Base-by-base conservation (phyloP, 1,140 invertebrate species). In the Heliconius melpomene region DNA sequence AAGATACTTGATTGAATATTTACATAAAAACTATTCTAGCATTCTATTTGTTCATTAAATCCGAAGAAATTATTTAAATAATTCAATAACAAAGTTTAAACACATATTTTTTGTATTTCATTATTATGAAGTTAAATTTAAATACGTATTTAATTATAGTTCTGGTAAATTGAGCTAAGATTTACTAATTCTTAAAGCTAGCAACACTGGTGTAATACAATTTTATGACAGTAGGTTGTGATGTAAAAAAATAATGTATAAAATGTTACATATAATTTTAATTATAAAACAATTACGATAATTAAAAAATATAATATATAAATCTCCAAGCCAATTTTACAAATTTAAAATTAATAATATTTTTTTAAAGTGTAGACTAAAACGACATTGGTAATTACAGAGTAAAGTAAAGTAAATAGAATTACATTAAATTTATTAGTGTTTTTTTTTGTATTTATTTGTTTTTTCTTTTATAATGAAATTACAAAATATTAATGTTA, bases 401-500 rank as follows among this genome's bases (percentile, higher is more conserved):
- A 60, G 20, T 23, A 60, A 60, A 11, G 23, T 3, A 60, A 60
- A 7, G 20, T 6, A 52, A 52, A 52, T 52, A 16, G 5, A 46
- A 46, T 46, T 16, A 46, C 13, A 16, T 46, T 46, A 46, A 46
- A 20, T 52, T 52, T 52, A 52, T 52, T 18, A 20, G 26, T 66
- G 8, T 29, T 26, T 66, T 29, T 23, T n/a, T 29, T 66, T 29
- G 7, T 66, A 7, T 29, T 66, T 66, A 11, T 66, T 66, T 1
- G n/a, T 66, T 75, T 75, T 23, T 60, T 18, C 32, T 76, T 26
- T 66, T 40, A 60, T 60, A 60, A 23, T 26, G 54, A 60, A 60
- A 60, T 23, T 60, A 60, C 54, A 60, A 60, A 60, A 60, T 8
- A 38, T 54, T 46, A 46, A 26, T 77, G 50, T 52, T 60, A 36